Evolutionary conservation across 92 coral and sea anemone genomes (phyloP), one percentile per base, ranked within the genome.

Genomic region (Palythoa caribaeorum): DNA sequence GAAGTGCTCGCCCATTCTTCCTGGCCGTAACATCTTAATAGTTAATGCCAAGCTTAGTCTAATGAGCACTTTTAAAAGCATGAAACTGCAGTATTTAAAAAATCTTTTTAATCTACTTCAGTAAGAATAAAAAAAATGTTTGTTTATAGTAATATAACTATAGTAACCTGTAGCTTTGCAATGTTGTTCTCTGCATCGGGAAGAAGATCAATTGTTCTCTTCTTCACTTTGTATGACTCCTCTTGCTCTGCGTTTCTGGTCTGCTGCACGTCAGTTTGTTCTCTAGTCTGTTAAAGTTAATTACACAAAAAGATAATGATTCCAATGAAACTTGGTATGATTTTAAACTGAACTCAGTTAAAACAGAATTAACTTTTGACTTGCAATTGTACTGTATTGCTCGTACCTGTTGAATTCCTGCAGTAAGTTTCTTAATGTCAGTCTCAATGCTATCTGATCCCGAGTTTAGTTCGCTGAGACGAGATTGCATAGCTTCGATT

Each of bases 131-230:
- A 5, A 44, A 44, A 44, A 44, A 44, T 8, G 7, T 44, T 44
- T 44, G 6, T 1, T 44, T 44, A 44, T 44, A 10, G 8, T n/a
- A 59, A 59, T 12, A 59, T 0, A 59, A 68, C 19, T 44, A 40
- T 44, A 47, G 16, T n/a, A 73, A 95, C 99, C 98, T 97, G 98
- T 5, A 97, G 90, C 87, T 97, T 97, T 73, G 97, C 96, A 35
- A 97, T 95, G 63, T 97, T 97, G 85, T 97, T 97, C 70, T 92
- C 92, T 10, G 99, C 99, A 90, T 97, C 99, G 44, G 99, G 99
- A 7, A 97, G 92, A 9, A 97, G 89, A 84, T 97, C 99, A 6
- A 96, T 93, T 2, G 99, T 95, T 72, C 98, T 90, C 78, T 97
- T 97, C 89, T 95, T 97, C 65, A 97, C 98, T 94, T 97, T 97